Evolutionary conservation across 2,888 invertebrate species (phyloP).

Genomic region (Tromatobia lineatoria): DNA sequence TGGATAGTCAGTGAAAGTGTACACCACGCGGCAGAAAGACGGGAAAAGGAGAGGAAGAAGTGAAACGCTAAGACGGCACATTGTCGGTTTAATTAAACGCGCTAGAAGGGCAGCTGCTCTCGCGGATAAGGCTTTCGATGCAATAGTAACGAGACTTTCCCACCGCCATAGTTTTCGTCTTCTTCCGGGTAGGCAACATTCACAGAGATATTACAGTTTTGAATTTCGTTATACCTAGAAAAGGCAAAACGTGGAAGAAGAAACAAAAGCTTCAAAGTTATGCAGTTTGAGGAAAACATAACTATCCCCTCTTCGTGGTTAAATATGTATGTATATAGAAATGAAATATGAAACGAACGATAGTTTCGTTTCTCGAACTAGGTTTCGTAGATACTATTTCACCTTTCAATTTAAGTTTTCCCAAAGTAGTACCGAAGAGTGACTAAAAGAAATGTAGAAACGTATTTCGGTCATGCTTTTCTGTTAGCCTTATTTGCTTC

Average conservation of each 20-base stretch:
- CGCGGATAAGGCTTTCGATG: slow-evolving; percentile 60
- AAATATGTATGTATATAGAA: not conserved
- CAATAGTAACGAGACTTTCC: slow-evolving; percentile 48
- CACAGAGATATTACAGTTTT: slow-evolving; percentile 24
- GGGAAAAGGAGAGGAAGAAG: slow-evolving; percentile 37
- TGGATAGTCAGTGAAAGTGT: slow-evolving; percentile 31
- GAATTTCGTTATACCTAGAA: slow-evolving; percentile 25
- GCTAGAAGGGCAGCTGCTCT: slow-evolving; percentile 63
- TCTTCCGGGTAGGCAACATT: slow-evolving; percentile 22
- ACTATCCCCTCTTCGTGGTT: not conserved
- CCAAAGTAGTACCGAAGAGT: not conserved
- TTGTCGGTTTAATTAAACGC: slow-evolving; percentile 72
- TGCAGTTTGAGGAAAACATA: not conserved
- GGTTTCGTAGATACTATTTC: not conserved
- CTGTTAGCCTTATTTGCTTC: not conserved
- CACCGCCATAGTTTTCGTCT: slow-evolving; percentile 2
- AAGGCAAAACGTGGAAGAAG: not conserved
- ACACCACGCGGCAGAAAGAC: not conserved
- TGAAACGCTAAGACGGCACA: slow-evolving; percentile 36
- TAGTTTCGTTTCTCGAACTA: slow-evolving; percentile 8
- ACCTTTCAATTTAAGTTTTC: slow-evolving; percentile 13
- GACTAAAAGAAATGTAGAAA: not conserved
- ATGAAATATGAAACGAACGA: not conserved
- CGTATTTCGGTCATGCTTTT: not conserved
- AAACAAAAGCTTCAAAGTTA: slow-evolving; percentile 7